These are phyloP conservation scores for Rhabdophis nuchalis DNA, from an alignment of 2,797 vertebrate species.

Conservation along the genomic window DNA sequence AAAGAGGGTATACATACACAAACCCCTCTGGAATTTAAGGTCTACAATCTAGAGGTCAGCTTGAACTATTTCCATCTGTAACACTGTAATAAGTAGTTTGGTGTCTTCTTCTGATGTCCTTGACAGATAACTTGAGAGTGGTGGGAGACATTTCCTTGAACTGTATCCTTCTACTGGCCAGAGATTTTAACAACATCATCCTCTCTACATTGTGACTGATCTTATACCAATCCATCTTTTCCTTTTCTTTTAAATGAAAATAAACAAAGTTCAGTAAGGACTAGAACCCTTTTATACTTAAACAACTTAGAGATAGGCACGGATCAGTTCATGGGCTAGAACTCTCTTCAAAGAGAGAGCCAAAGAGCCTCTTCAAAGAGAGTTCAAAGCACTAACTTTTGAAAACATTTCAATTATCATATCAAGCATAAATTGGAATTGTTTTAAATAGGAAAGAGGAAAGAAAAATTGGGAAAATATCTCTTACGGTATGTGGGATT, in stretches of 20 bases:
- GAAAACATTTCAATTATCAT: constrained; percentile 59
- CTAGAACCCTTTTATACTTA: background rate
- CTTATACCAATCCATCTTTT: background rate
- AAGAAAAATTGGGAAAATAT: constrained; percentile 25
- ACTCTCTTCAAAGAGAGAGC: background rate
- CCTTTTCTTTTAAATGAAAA: constrained; percentile 31
- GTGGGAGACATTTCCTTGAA: background rate
- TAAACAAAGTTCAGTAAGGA: constrained; percentile 11
- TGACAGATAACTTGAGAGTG: background rate
- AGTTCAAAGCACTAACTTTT: constrained; percentile 29
- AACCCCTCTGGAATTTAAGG: background rate
- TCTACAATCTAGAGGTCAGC: background rate
- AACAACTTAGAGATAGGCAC: constrained; percentile 8
- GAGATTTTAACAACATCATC: constrained; percentile 1
- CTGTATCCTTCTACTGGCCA: background rate
- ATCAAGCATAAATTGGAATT: constrained; percentile 59
- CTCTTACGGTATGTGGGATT: constrained; percentile 63
- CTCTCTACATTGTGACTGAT: background rate
- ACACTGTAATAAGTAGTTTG: background rate
- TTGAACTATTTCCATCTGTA: constrained; percentile 15
- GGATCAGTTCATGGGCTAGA: constrained; percentile 29
- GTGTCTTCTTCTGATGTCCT: background rate
- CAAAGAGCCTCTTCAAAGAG: background rate
- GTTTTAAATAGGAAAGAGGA: constrained; percentile 29
- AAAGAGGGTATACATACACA: background rate